Evolutionary conservation across 2,797 vertebrate species (phyloP).

Genomic region (Gouania willdenowi): DNA sequence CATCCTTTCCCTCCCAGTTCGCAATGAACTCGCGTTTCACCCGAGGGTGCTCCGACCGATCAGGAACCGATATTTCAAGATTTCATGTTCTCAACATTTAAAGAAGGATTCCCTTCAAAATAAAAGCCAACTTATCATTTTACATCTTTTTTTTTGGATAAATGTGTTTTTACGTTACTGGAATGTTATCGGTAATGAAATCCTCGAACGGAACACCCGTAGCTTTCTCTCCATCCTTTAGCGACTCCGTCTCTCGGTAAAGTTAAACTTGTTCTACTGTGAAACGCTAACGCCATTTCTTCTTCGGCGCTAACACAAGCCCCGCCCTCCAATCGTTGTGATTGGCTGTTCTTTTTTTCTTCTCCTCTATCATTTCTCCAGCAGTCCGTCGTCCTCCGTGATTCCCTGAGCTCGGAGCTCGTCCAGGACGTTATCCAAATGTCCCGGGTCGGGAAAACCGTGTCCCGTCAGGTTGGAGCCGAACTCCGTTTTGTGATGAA

Average conservation of each 20-base stretch:
- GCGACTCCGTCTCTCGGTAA: too few relatives aligned
- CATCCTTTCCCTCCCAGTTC: slow-evolving; percentile 19
- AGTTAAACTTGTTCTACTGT: too few relatives aligned
- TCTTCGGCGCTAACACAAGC: not conserved
- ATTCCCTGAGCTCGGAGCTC: slow-evolving; percentile 92
- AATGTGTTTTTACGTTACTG: too few relatives aligned
- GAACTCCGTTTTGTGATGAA: slow-evolving; percentile 91
- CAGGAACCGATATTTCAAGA: slow-evolving; percentile 25
- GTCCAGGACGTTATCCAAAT: slow-evolving; percentile 88
- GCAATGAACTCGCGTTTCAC: slow-evolving; percentile 41
- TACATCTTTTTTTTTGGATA: too few relatives aligned
- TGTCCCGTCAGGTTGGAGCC: slow-evolving; percentile 94
- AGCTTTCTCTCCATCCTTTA: too few relatives aligned
- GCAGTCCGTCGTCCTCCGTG: slow-evolving; percentile 74
- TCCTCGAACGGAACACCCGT: too few relatives aligned
- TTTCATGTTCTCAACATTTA: too few relatives aligned
- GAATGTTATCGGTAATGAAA: too few relatives aligned
- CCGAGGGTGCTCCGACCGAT: too few relatives aligned
- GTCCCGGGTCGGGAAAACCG: slow-evolving; percentile 88
- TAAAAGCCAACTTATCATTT: too few relatives aligned
- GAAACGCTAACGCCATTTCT: too few relatives aligned
- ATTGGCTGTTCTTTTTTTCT: not conserved
- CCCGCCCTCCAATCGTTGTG: not conserved
- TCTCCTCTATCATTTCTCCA: slow-evolving; percentile 64
- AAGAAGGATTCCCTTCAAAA: too few relatives aligned